phyloP scores from a whole-genome alignment of 2,113 vertebrate species.

The Blennius ocellaris region DNA sequence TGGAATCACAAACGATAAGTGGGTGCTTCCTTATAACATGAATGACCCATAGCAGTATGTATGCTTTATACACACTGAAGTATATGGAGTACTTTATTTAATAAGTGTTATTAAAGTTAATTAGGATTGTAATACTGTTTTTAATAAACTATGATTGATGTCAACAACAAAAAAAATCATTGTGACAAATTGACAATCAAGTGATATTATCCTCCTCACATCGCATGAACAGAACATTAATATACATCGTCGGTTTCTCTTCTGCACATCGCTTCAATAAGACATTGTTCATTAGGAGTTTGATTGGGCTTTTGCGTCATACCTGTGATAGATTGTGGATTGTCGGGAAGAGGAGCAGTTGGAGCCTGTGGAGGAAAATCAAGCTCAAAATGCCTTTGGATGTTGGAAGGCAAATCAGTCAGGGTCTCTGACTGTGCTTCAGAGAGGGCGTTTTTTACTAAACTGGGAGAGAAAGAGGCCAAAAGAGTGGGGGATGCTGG shows the following conservation, averaged over 20 bases:
- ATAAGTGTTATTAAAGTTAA: slow-evolving; percentile 18
- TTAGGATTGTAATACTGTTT: slow-evolving; percentile 29
- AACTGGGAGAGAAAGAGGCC: slow-evolving; percentile 39
- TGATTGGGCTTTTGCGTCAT: background rate
- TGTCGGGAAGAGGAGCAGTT: slow-evolving; percentile 59
- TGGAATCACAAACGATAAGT: slow-evolving; percentile 12
- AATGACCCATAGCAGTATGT: slow-evolving; percentile 37
- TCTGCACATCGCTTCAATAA: background rate
- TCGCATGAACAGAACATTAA: background rate
- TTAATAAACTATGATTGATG: slow-evolving; percentile 15
- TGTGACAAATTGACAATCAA: slow-evolving; percentile 17
- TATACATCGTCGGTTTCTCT: background rate
- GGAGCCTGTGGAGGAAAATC: slow-evolving; percentile 45
- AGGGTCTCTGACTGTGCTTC: slow-evolving; percentile 29
- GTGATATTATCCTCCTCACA: background rate
- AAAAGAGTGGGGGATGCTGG: slow-evolving; percentile 67
- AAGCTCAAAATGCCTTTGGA: slow-evolving; percentile 54
- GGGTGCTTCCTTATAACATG: slow-evolving; percentile 33
- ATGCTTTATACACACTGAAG: slow-evolving; percentile 30
- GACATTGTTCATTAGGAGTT: background rate
- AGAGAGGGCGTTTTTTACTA: slow-evolving; percentile 3
- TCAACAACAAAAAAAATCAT: slow-evolving; percentile 23
- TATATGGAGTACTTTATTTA: slow-evolving; percentile 35
- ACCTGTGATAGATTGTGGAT: slow-evolving; percentile 70
- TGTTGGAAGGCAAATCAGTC: slow-evolving; percentile 33